Evolutionary conservation across 35 echinoderm and acorn worm species (phyloP), one percentile per base, ranked within the genome.

Genomic region (Ophiothrix spiculata): DNA sequence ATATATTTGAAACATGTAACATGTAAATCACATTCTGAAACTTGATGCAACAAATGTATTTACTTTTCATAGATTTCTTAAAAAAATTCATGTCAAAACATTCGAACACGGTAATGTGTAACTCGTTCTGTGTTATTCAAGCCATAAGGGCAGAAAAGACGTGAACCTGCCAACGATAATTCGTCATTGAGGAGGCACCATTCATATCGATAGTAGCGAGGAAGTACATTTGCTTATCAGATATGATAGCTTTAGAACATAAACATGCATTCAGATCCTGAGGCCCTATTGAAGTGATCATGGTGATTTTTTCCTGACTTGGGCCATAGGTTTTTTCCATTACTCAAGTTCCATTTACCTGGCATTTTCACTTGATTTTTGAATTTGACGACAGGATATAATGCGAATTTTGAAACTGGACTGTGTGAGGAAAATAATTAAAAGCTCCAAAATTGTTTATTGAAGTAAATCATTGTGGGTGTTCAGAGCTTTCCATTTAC

Each of bases 221-320:
- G 60, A 25, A 69, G 60, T 69, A 15, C 17, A 28, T 69, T 69
- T 69, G 60, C 29, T 69, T 69, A 69, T 69, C 60, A 69, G 60
- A 69, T 69, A 69, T 69, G 60, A 69, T 69, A 28, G 60, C 16
- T 69, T 69, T 69, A 69, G 60, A 69, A 69, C 16, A 69, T 28
- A 69, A 69, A 69, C 60, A 69, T 69, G 60, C 25, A 69, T 69
- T 12, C 3, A 69, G 60, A 28, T 69, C 60, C 60, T 25, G 60
- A 69, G 60, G 60, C 60, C 60, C 60, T 49, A 19, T 28, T 69
- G 60, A 69, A 69, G 16, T 25, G 60, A 69, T 69, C 16, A 69
- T n/a, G n/a, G n/a, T 25, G 60, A 28, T 25, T 69, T 69, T 28
- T 15, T 1, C 1, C 17, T 69, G 60, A 69, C 60, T 25, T 25